Base-by-base conservation (phyloP, 2,888 invertebrate genomes). In the Diaphora mendica region DNA sequence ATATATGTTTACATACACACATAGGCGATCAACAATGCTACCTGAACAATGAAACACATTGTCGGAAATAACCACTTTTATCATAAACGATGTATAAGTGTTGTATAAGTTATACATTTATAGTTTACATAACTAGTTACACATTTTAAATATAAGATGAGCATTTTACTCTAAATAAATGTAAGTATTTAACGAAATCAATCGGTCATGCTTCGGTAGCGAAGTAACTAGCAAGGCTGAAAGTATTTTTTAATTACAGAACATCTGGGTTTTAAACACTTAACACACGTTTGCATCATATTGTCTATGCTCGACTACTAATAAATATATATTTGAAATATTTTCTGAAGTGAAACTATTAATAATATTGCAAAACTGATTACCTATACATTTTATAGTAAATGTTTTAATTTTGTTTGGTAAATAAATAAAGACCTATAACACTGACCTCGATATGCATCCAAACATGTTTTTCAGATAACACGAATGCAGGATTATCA, bases 401-500 rank as follows among this genome's bases (percentile, higher is more conserved):
- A 8, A 1, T 13, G 23, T 48, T 20, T 30, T 3, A 9, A 48
- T 48, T 67, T 48, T 11, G 30, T 23, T 67, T 73, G n/a, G 51
- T 35, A 55, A 55, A 55, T 30, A 30, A 13, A 3, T 44, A 3
- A 33, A 8, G 48, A 33, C 48, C 2, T 23, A 33, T 48, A 26
- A 13, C 11, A 39, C 62, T 30, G 17, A 62, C 91, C 91, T 90
- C 82, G 76, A 83, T 82, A 67, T 83, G 75, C 74, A 83, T 85
- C 90, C 89, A 91, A 72, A 87, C 80, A 85, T 90, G 89, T 85
- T 93, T 92, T 79, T 95, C 95, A 8, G 92, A 89, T 86, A 92
- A 87, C 79, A 92, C 91, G 86, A 93, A 95, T 66, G 91, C 95
- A 15, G 91, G 87, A 82, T 95, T 95, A 78, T 93, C 93, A 76